phyloP scores from a whole-genome alignment of 30 jellyfish, hydroid and myxozoan species.

The Nemopilema nomurai region DNA sequence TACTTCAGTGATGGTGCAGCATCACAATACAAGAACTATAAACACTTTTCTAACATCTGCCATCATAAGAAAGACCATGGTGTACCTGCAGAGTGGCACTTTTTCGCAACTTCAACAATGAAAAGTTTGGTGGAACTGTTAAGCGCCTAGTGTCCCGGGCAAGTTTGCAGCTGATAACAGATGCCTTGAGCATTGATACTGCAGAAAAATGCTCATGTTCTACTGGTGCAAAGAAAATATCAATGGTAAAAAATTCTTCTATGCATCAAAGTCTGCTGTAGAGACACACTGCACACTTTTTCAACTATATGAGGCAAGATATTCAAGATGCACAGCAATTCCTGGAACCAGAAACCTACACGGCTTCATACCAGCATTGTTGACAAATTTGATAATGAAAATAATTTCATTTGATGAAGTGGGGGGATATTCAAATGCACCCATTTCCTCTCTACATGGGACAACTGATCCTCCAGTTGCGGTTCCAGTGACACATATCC shows the following conservation, averaged over 20 bases:
- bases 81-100: slow-evolving; percentile 63
- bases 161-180: slow-evolving; percentile 49
- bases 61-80: slow-evolving; percentile 37
- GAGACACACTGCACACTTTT: slow-evolving; percentile 1
- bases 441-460: neutral
- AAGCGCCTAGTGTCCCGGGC: slow-evolving; percentile 60
- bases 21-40: slow-evolving; percentile 59
- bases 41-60: slow-evolving; percentile 53
- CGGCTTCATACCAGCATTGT: slow-evolving; percentile 27
- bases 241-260: slow-evolving; percentile 26
- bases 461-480: slow-evolving; percentile 13
- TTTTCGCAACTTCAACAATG: slow-evolving; percentile 52
- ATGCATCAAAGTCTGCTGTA: slow-evolving; percentile 24
- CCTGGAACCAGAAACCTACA: slow-evolving; percentile 65
- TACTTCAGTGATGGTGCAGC: slow-evolving; percentile 71
- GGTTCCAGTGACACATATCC: slow-evolving; percentile 5
- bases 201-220: slow-evolving; percentile 20
- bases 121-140: slow-evolving; percentile 64
- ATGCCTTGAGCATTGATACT: slow-evolving; percentile 13
- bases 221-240: slow-evolving; percentile 36
- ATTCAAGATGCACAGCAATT: slow-evolving; percentile 20
- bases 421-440: slow-evolving; percentile 13
- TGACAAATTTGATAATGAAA: slow-evolving; percentile 27
- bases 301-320: slow-evolving; percentile 21
- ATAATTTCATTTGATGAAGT: slow-evolving; percentile 39